phyloP scores from a whole-genome alignment of 2,888 invertebrate species.

The Cephus runcator region DNA sequence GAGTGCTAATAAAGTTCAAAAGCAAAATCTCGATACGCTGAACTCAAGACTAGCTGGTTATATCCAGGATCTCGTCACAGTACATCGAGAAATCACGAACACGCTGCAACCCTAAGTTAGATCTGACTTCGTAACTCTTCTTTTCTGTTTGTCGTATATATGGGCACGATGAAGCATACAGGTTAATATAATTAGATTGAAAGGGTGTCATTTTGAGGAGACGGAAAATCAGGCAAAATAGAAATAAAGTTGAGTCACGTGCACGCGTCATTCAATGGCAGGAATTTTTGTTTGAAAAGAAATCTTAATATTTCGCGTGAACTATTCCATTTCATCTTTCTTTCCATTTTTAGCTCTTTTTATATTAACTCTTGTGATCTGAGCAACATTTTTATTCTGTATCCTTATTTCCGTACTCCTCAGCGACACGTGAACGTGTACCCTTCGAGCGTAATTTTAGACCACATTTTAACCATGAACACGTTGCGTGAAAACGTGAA shows the following conservation, averaged over 20 bases:
- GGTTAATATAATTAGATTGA: background rate
- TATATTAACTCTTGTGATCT: no score
- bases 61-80: slow-evolving; percentile 82
- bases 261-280: slow-evolving; percentile 14
- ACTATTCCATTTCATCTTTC: no score
- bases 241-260: slow-evolving; percentile 8
- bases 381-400: no score
- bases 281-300: slow-evolving; percentile 15
- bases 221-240: no score
- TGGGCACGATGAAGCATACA: background rate
- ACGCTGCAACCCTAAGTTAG: slow-evolving; percentile 78
- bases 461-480: slow-evolving; percentile 15
- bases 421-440: no score
- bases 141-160: slow-evolving; percentile 17
- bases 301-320: background rate
- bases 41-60: slow-evolving; percentile 85
- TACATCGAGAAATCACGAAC: slow-evolving; percentile 86
- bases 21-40: slow-evolving; percentile 82
- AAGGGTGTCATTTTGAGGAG: background rate
- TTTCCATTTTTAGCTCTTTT: no score
- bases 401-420: no score
- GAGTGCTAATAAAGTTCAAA: slow-evolving; percentile 84
- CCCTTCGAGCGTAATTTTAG: no score
- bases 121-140: slow-evolving; percentile 5
- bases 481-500: slow-evolving; percentile 26